phyloP scores from a whole-genome alignment of 2,888 invertebrate species.

The Amphimallon solstitiale region DNA sequence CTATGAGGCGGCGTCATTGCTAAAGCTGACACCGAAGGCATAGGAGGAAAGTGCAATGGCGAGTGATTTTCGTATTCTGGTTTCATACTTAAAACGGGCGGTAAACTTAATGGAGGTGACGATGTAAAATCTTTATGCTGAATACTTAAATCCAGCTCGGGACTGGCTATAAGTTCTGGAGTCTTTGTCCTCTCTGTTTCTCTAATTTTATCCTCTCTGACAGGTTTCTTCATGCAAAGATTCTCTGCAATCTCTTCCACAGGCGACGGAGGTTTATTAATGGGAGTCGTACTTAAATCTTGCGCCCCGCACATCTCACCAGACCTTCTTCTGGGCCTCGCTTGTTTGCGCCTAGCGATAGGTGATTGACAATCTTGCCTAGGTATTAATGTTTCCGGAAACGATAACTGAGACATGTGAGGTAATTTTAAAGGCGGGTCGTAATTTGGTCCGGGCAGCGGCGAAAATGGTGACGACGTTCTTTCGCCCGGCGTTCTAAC shows the following conservation, averaged over 20 bases:
- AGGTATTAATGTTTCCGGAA: conserved; percentile 61
- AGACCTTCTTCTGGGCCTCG: conserved; percentile 83
- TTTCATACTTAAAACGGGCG: conserved; percentile 61
- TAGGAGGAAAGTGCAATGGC: conserved; percentile 77
- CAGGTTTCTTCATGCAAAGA: conserved; percentile 68
- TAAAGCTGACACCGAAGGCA: conserved; percentile 78
- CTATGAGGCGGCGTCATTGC: conserved; percentile 86
- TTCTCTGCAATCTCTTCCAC: conserved; percentile 67
- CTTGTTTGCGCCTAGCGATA: conserved; percentile 86
- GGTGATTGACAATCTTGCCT: conserved; percentile 75
- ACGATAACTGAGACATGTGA: conserved; percentile 62
- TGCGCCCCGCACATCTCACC: conserved; percentile 76
- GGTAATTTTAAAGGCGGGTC: conserved; percentile 63
- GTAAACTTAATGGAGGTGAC: conserved; percentile 68
- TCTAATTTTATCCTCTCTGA: conserved; percentile 49
- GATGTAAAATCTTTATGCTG: conserved; percentile 62
- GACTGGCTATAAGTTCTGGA: conserved; percentile 53
- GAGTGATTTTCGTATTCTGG: conserved; percentile 61
- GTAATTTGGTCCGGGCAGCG: conserved; percentile 62
- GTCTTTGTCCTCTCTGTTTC: conserved; percentile 48
- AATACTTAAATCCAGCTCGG: conserved; percentile 60
- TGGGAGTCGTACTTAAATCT: conserved; percentile 65
- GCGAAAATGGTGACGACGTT: conserved; percentile 58
- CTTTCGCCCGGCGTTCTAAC: conserved; percentile 50
- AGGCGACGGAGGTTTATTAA: conserved; percentile 44